These are phyloP conservation scores for Globia sparganii DNA, from an alignment of 2,888 invertebrate genomes.

Conservation along the genomic window DNA sequence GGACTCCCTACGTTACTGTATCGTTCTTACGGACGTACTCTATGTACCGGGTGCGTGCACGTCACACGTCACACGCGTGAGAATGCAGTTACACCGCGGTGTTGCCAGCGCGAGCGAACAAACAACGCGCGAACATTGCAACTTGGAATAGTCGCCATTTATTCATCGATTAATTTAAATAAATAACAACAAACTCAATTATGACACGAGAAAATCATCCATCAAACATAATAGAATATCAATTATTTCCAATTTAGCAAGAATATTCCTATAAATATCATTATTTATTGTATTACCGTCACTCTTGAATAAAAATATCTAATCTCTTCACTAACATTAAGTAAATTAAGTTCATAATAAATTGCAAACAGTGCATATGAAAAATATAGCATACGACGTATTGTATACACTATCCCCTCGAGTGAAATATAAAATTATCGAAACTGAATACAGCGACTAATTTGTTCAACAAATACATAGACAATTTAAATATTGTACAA, in stretches of 20 bases:
- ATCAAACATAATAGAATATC: constrained; percentile 87
- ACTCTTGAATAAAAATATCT: constrained; percentile 89
- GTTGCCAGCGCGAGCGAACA: constrained; percentile 54
- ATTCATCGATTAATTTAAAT: constrained; percentile 86
- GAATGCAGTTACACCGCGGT: constrained; percentile 21
- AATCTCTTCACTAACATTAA: constrained; percentile 88
- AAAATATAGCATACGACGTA: constrained; percentile 64
- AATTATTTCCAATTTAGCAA: constrained; percentile 84
- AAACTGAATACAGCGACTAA: constrained; percentile 65
- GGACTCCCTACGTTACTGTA: constrained; percentile 74
- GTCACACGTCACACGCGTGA: constrained; percentile 43
- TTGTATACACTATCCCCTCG: constrained; percentile 67
- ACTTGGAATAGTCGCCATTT: constrained; percentile 78
- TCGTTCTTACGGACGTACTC: constrained; percentile 78
- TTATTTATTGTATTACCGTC: constrained; percentile 87
- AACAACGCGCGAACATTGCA: constrained; percentile 67
- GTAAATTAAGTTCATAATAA: constrained; percentile 87
- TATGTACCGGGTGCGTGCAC: constrained; percentile 23
- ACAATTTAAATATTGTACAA: constrained; percentile 68
- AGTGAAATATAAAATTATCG: constrained; percentile 64
- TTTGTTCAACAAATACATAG: constrained; percentile 70
- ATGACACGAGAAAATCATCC: constrained; percentile 88
- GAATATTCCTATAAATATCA: constrained; percentile 88
- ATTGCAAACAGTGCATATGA: constrained; percentile 84
- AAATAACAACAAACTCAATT: constrained; percentile 88